Evolutionary conservation across 2,888 invertebrate species (phyloP).

Genomic region (Operophtera brumata): DNA sequence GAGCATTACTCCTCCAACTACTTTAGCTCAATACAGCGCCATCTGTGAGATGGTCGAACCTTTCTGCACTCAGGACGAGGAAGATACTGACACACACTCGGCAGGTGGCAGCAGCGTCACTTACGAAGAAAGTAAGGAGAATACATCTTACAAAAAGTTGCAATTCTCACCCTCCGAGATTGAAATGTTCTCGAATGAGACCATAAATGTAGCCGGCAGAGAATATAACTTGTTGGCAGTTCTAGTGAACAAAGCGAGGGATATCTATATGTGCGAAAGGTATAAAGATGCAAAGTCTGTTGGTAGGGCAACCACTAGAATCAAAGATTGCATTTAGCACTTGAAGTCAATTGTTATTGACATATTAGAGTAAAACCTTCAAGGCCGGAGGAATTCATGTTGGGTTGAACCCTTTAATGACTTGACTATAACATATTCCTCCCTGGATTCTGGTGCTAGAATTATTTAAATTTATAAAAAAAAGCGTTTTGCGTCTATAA

Average conservation of each 20-base stretch:
- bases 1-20: slow-evolving; percentile 32
- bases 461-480: no score
- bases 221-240: slow-evolving; percentile 51
- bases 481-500: no score
- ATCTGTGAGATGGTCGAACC: slow-evolving; percentile 35
- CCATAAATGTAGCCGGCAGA: slow-evolving; percentile 39
- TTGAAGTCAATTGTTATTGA: no score
- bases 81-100: slow-evolving; percentile 18
- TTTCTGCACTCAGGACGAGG: slow-evolving; percentile 17
- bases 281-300: slow-evolving; percentile 51
- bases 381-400: no score
- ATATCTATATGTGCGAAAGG: slow-evolving; percentile 50
- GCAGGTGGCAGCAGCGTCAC: slow-evolving; percentile 47
- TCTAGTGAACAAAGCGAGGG: slow-evolving; percentile 51
- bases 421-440: no score
- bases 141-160: slow-evolving; percentile 21
- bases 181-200: slow-evolving; percentile 48
- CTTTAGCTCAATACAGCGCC: slow-evolving; percentile 40
- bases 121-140: slow-evolving; percentile 25
- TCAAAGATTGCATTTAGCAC: background rate
- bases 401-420: no score
- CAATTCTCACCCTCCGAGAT: slow-evolving; percentile 48
- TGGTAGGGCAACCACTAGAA: slow-evolving; percentile 47
- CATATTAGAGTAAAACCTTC: no score
- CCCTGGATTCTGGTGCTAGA: no score